Conservation (phyloP, 2,113 vertebrate genomes). For the Leptosomus discolor region DNA sequence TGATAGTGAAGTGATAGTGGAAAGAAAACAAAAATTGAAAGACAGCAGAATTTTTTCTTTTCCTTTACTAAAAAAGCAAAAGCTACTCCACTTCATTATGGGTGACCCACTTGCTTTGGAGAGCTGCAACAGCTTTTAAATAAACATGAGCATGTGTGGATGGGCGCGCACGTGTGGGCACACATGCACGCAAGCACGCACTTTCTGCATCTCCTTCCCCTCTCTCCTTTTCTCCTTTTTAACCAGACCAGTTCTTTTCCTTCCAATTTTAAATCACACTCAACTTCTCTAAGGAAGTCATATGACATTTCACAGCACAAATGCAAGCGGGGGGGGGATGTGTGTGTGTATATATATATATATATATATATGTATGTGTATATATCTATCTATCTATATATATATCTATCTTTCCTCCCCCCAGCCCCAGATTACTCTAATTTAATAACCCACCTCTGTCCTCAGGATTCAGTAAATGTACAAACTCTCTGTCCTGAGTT, state of each 20-base stretch:
- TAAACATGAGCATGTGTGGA: not conserved
- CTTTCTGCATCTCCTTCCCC: not conserved
- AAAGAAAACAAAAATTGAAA: slow-evolving; percentile 5
- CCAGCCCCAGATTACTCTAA: not conserved
- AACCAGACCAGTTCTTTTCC: not conserved
- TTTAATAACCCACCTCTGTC: not conserved
- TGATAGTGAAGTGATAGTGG: not conserved
- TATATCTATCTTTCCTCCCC: not conserved
- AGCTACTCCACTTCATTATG: not conserved
- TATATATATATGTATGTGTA: not conserved
- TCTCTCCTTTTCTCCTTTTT: not conserved
- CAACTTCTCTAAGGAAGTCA: not conserved
- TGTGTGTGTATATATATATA: not conserved
- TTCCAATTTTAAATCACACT: not conserved
- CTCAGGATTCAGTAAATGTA: not conserved
- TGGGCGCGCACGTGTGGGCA: rapidly evolving
- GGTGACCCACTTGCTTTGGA: not conserved
- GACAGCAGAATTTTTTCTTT: not conserved
- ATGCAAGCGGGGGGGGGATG: not conserved
- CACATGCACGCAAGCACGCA: not conserved
- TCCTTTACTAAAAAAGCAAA: not conserved
- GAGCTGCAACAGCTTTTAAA: not conserved
- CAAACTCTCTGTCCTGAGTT: not conserved
- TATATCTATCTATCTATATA: too few species aligned
- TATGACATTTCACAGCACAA: not conserved